Evolutionary conservation across 2,113 vertebrate genomes (phyloP).

Genomic region (Hiodon tergisus): DNA sequence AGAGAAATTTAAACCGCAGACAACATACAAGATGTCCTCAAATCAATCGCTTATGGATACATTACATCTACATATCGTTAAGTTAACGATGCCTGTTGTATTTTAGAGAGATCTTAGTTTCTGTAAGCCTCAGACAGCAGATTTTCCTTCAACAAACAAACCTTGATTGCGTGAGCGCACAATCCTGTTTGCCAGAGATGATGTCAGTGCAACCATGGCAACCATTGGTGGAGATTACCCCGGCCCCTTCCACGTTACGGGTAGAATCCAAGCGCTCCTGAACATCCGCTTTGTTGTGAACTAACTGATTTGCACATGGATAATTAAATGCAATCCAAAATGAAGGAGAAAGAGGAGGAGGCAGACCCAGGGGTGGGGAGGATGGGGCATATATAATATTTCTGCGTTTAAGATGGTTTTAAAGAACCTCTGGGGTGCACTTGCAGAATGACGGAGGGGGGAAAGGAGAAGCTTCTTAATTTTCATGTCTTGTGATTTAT

Average conservation of each 20-base stretch:
- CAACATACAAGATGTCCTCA: too few species aligned
- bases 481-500: too few species aligned
- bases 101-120: conserved; percentile 5
- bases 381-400: too few species aligned
- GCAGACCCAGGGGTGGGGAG: neutral
- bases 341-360: neutral
- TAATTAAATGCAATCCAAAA: too few species aligned
- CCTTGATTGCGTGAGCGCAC: conserved; percentile 67
- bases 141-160: conserved; percentile 30
- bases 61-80: neutral
- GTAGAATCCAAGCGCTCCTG: conserved; percentile 58
- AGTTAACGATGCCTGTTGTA: neutral
- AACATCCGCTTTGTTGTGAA: neutral
- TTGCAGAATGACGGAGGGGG: too few species aligned
- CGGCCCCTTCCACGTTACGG: conserved; percentile 57
- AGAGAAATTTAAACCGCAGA: too few species aligned
- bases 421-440: too few species aligned
- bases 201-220: conserved; percentile 84
- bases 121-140: conserved; percentile 41
- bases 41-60: too few species aligned
- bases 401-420: too few species aligned
- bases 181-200: conserved; percentile 65
- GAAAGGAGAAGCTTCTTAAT: too few species aligned
- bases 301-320: too few species aligned
- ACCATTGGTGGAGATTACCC: conserved; percentile 72